Conservation (phyloP, 2,113 vertebrate species). For the Pogona vitticeps region DNA sequence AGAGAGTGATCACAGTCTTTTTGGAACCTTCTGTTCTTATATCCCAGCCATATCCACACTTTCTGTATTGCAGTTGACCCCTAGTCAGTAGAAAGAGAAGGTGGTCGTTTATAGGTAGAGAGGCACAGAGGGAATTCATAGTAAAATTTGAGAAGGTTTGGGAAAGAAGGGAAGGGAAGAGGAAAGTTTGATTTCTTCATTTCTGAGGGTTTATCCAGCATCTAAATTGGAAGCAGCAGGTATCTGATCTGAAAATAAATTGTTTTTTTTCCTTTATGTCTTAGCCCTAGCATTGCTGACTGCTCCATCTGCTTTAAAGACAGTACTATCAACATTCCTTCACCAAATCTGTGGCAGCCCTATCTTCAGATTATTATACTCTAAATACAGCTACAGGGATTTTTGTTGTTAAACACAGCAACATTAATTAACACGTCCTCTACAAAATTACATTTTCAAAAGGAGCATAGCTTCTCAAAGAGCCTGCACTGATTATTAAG, state of each 20-base stretch:
- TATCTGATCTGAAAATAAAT: constrained; percentile 72
- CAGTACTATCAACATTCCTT: neutral
- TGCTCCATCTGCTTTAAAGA: constrained; percentile 14
- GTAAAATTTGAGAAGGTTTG: constrained; percentile 60
- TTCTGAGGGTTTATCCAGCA: constrained; percentile 57
- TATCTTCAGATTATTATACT: constrained; percentile 14
- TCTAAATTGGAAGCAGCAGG: constrained; percentile 73
- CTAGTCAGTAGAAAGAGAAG: constrained; percentile 44
- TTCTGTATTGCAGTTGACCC: constrained; percentile 53
- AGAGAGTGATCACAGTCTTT: constrained; percentile 67
- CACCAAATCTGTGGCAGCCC: neutral
- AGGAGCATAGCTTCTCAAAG: neutral
- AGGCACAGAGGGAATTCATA: constrained; percentile 47
- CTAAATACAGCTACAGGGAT: neutral
- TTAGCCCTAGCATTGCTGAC: constrained; percentile 3
- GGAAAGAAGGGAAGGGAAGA: too few relatives aligned
- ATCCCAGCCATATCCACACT: constrained; percentile 46
- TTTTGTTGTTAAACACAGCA: neutral
- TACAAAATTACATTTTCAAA: neutral
- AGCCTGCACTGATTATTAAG: neutral
- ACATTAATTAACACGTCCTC: neutral
- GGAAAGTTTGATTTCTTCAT: constrained; percentile 56
- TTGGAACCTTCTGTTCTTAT: constrained; percentile 69
- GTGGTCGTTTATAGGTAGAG: constrained; percentile 34
- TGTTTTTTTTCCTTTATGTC: constrained; percentile 55